Base-by-base conservation (phyloP, 2,888 invertebrate species). In the Gymnocheta viridis region DNA sequence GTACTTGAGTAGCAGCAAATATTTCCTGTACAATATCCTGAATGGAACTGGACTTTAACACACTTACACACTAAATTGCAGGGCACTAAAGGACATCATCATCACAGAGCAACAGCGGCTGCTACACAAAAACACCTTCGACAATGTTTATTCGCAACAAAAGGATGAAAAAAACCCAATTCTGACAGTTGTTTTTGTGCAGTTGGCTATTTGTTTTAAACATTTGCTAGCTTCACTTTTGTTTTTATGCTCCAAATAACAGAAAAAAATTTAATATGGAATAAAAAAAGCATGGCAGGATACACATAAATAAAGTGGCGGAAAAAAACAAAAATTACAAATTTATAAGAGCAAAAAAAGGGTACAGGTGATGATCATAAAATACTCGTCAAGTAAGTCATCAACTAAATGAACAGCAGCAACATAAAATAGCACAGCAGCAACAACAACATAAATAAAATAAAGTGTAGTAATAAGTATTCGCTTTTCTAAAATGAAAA, bases 1-100 rank as follows among this genome's bases (percentile, higher is more conserved):
- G 77, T 84, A 81, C 81, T 84, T 81, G 81, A 84, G 54, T 32
- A 76, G 77, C 73, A 81, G 84, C 77, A 84, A 84, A 81, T 81
- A 54, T 78, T 84, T 84, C 77, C 81, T 56, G 69, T 78, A 78
- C 78, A 73, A 84, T 81, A 84, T 84, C 77, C 84, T 73, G 69
- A 41, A 47, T 69, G 44, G 12, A 62, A 76, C 69, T 70, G 74
- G 51, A 47, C 70, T 51, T 35, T 49, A 69, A 80, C 27, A 77
- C 80, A 81, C 62, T 81, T 73, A 73, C 77, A 81, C 81, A 78
- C 56, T 84, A 73, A 84, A 78, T 69, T 84, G 72, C 81, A 38
- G 77, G 67, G 54, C 77, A 73, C 32, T 51, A 81, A 81, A 84
- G 73, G 77, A 81, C 77, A 81, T 44, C 60, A 62, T 51, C 82